Evolutionary conservation across 2,113 vertebrate genomes (phyloP).

Genomic region (Antechinus stuartii): DNA sequence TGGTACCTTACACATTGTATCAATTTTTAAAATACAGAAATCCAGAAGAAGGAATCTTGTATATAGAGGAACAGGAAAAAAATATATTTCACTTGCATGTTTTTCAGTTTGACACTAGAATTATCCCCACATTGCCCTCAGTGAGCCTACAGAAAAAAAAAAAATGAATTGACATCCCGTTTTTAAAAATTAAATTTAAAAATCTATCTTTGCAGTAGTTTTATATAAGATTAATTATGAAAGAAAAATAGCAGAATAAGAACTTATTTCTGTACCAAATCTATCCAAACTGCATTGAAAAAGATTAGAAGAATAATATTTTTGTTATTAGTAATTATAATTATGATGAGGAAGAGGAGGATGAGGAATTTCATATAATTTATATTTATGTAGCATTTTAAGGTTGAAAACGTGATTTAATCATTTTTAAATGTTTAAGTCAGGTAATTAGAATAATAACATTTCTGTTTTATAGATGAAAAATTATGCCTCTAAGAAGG

Average conservation of each 20-base stretch:
- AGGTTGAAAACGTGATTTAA: not conserved
- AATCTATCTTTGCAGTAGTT: not conserved
- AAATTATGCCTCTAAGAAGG: not conserved
- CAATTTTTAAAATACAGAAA: not conserved
- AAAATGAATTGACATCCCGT: not conserved
- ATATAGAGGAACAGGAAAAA: not conserved
- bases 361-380: not conserved
- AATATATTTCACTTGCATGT: not conserved
- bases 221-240: not conserved
- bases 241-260: not conserved
- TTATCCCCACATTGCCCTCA: not conserved
- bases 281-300: not conserved
- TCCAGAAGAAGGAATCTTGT: not conserved
- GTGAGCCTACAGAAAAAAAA: not conserved
- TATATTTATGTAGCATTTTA: not conserved
- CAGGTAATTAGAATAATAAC: not conserved
- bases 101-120: not conserved
- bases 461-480: not conserved
- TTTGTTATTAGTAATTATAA: not conserved
- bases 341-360: not conserved
- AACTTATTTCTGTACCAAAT: not conserved
- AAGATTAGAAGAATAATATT: not conserved
- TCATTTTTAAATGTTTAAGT: not conserved
- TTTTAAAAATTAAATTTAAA: not conserved
- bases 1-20: not conserved